Evolutionary conservation across 1,140 invertebrate genomes (phyloP).

Genomic region (Teleogryllus occipitalis): DNA sequence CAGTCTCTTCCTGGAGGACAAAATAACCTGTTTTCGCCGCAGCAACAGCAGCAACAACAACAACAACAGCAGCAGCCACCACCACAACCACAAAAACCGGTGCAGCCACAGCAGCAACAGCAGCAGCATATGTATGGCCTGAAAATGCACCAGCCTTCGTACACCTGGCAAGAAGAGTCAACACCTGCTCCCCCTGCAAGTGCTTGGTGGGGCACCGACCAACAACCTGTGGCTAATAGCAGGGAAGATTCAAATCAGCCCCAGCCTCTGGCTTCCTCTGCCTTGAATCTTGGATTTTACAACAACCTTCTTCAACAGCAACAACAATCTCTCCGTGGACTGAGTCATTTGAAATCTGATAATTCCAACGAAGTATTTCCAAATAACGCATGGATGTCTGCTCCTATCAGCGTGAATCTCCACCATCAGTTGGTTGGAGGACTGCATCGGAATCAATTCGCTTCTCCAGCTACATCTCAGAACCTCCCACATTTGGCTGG

Average conservation of each 20-base stretch:
- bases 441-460: background rate
- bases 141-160: slow-evolving; percentile 8
- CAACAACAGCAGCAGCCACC: background rate
- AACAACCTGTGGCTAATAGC: background rate
- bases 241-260: background rate
- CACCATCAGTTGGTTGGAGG: slow-evolving; percentile 11
- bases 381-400: background rate
- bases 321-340: background rate
- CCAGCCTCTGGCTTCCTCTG: background rate
- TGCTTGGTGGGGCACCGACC: background rate
- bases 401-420: background rate
- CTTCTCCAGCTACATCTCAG: background rate
- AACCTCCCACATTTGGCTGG: background rate
- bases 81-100: background rate
- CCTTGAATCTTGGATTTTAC: background rate
- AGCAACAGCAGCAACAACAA: background rate
- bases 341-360: background rate
- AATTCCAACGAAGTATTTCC: background rate
- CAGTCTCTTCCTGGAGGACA: slow-evolving; percentile 21
- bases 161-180: slow-evolving; percentile 1
- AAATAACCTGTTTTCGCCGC: background rate
- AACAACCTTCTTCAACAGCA: background rate
- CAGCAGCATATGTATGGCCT: background rate
- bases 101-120: background rate
- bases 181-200: background rate